Evolutionary conservation across 2,113 vertebrate species (phyloP), one percentile per base, ranked within the genome.

Genomic region (Petromus typicus): DNA sequence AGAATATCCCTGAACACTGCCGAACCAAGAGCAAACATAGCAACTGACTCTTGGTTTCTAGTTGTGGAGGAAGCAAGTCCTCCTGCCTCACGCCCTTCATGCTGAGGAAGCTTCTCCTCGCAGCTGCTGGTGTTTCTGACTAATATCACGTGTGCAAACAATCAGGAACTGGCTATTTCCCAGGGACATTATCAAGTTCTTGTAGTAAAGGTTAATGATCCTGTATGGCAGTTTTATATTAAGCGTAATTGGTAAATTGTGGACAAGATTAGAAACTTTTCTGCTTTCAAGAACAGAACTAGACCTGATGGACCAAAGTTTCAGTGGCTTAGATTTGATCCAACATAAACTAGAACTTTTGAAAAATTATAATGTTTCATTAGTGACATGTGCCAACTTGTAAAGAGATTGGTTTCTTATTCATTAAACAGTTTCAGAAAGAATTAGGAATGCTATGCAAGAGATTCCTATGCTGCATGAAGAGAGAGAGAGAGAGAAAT

Each of bases 121-220:
- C 13, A 59, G 45, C 51, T 86, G 56, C 69, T 81, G 93, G 27
- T 22, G 85, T 88, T 85, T 96, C 43, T 94, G 59, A 95, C 23
- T 56, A 54, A 94, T 13, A 90, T 6, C 85, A 59, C 56, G n/a
- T 66, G 34, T 54, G 56, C 69, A 93, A 94, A 61, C 89, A 85
- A 79, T 81, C 45, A 64, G 64, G 34, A 95, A 64, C 71, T 57
- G 61, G 25, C 32, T 91, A 69, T 67, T 91, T 96, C 48, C 80
- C 56, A 83, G 12, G 56, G 71, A 94, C 69, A 40, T 89, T 83
- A 95, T 91, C 66, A 93, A 86, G 91, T 73, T 37, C 73, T 95
- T 95, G 37, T 91, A 93, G 79, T 71, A 91, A 94, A 66, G 88
- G 82, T 92, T 94, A 84, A 89, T 94, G 90, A 93, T 82, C 83